phyloP scores from a whole-genome alignment of 2,113 vertebrate genomes.

The Ursus arctos region DNA sequence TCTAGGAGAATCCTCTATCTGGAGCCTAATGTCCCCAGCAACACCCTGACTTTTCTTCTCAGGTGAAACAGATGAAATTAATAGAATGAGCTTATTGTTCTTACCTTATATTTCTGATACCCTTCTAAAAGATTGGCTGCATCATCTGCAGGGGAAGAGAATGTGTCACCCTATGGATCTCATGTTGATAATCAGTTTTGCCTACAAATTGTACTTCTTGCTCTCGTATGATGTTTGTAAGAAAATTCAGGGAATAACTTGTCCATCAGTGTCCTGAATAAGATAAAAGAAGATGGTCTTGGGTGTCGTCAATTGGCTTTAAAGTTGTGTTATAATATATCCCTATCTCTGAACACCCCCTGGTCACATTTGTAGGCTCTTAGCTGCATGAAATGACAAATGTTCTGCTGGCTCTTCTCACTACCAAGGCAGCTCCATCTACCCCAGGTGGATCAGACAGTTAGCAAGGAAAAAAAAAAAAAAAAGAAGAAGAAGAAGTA shows the following conservation, averaged over 20 bases:
- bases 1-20: neutral
- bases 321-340: neutral
- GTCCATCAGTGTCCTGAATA: neutral
- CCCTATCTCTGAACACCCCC: neutral
- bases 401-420: neutral
- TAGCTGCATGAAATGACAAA: neutral
- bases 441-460: neutral
- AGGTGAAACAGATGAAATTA: neutral
- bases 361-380: neutral
- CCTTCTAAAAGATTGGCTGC: neutral
- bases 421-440: neutral
- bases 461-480: neutral
- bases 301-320: neutral
- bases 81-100: neutral
- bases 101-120: neutral
- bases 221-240: neutral
- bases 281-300: neutral
- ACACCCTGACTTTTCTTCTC: neutral
- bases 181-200: neutral
- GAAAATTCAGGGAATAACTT: neutral
- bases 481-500: neutral
- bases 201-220: neutral
- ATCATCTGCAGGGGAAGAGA: neutral
- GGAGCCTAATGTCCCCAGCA: neutral
- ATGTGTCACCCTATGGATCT: neutral